A percentile compares a stretch with the other conserved stretches of the same genome.
phyloP scores from a whole-genome alignment of 2,113 vertebrate genomes.

The rat (Rattus norvegicus) region GRCr8 NC_086033.1:79936001-79936500 shows the following conservation, averaged over 20 bases:
- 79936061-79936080: not conserved
- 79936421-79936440: constrained; percentile 12
- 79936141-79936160: not conserved
- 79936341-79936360: not conserved
- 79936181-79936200: not conserved
- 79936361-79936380: too few relatives aligned
- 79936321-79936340: not conserved
- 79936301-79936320: not conserved
- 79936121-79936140: not conserved
- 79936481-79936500: not conserved
- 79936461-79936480: not conserved
- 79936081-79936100: not conserved
- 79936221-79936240: not conserved
- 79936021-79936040: not conserved
- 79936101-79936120: not conserved
- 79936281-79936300: not conserved
- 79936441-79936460: not conserved
- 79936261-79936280: not conserved
- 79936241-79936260: not conserved
- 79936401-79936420: not conserved
- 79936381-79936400: not conserved
- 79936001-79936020: not conserved
- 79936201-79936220: not conserved
- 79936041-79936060: not conserved
- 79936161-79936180: not conserved